A percentile compares a stretch with the other conserved stretches of the same genome.
phyloP scores from a whole-genome alignment of 1,140 invertebrate species.

The Euglossa dilemma region DNA sequence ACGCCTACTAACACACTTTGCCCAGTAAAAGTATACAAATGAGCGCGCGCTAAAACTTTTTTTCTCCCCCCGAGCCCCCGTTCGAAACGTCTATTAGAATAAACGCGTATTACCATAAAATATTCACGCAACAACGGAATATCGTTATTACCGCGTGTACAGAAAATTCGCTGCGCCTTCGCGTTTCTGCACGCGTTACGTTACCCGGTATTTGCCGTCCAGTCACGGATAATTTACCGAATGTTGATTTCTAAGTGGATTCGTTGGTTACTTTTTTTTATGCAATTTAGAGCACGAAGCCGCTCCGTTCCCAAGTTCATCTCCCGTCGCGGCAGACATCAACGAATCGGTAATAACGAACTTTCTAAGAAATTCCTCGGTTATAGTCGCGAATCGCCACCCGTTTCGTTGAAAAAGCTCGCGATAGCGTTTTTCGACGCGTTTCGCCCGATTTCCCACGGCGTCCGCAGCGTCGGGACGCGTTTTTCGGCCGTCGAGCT shows the following conservation, averaged over 20 bases:
- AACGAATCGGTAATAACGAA: too few relatives aligned
- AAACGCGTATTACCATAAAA: too few relatives aligned
- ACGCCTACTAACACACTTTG: neutral
- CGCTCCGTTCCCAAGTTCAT: neutral
- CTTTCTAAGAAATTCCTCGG: too few relatives aligned
- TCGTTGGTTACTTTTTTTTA: neutral
- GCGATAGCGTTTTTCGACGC: too few relatives aligned
- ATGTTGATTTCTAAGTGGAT: neutral
- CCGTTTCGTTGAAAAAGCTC: too few relatives aligned
- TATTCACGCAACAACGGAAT: too few relatives aligned
- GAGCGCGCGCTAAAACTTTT: neutral
- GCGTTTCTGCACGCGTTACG: neutral
- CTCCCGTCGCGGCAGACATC: too few relatives aligned
- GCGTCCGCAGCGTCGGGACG: neutral
- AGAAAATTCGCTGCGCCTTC: too few relatives aligned
- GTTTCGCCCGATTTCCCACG: neutral
- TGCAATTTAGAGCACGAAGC: neutral
- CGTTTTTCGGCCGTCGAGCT: neutral
- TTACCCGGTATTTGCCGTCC: neutral
- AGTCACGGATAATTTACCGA: neutral
- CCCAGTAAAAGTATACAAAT: neutral
- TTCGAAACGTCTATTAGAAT: too few relatives aligned
- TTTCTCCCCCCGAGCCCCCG: neutral
- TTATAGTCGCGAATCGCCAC: too few relatives aligned
- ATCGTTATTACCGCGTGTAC: too few relatives aligned